Base-by-base conservation (phyloP, 2,797 vertebrate genomes). In the Catostomus latipinnis region DNA sequence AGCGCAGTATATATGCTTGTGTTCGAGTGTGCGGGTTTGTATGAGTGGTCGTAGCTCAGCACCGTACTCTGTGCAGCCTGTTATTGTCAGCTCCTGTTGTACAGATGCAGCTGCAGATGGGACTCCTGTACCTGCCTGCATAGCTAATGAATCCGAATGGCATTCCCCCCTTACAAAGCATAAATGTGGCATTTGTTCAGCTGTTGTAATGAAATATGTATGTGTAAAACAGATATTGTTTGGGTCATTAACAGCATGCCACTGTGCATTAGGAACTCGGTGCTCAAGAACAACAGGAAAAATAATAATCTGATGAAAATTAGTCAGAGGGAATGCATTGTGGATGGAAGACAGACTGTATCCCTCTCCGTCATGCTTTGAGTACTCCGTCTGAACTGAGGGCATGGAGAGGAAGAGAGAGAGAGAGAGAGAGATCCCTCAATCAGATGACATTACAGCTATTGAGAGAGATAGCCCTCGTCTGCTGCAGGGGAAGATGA, bases 181-280 rank as follows among this genome's bases (percentile, higher is more conserved):
- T 98, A 96, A 98, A 98, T 98, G 97, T 98, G 95, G 97, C 96
- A 98, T 98, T 96, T 96, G 96, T 96, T 98, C 97, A 98, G 95
- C 97, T 98, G 97, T 96, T 96, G 93, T 94, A 95, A 97, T 98
- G 96, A 98, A 98, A 98, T 97, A 98, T 98, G 96, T 95, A 98
- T 95, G 95, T 95, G 95, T 96, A 96, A 96, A 96, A 96, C 95
- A 94, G 94, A 89, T 90, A 96, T 95, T 94, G 94, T 96, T 96
- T 94, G 94, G 96, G 94, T 96, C 96, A 95, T 98, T 97, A 97
- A 95, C 95, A 93, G 94, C 90, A 92, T 93, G 93, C 93, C 92
- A 94, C 91, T 90, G 92, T 92, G 93, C 95, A 94, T 96, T 96
- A 95, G 93, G 94, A 94, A 76, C 80, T 77, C 61, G 53, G 75